phyloP scores from a whole-genome alignment of 2,113 vertebrate species.

The Labrus mixtus region DNA sequence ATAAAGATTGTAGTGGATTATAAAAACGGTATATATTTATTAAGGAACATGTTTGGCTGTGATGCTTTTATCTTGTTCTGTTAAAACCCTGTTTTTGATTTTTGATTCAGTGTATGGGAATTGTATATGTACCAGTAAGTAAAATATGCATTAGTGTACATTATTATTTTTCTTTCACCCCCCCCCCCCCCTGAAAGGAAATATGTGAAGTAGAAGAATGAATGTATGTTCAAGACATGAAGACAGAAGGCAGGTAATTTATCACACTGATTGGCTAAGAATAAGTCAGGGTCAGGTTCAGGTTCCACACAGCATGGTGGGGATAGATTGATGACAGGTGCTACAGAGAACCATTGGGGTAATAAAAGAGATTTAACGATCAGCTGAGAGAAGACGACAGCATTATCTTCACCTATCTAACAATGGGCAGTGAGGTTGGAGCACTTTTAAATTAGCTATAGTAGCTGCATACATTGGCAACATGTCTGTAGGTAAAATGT shows the following conservation, averaged over 20 bases:
- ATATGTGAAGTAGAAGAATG: neutral
- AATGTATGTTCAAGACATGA: neutral
- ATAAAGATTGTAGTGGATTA: too few relatives aligned
- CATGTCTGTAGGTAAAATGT: too few relatives aligned
- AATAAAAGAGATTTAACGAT: neutral
- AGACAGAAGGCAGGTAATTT: neutral
- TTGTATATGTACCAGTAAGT: too few relatives aligned
- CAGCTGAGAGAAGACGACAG: neutral
- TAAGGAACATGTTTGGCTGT: too few relatives aligned
- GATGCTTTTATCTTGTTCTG: too few relatives aligned
- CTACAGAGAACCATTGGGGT: neutral
- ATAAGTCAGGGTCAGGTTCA: neutral
- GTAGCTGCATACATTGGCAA: neutral
- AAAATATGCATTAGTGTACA: too few relatives aligned
- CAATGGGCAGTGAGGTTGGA: neutral
- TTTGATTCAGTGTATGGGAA: too few relatives aligned
- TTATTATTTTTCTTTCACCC: neutral
- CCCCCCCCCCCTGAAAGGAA: neutral
- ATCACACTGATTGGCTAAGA: neutral
- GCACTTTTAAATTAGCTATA: neutral
- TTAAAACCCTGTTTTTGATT: too few relatives aligned
- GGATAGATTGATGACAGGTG: neutral
- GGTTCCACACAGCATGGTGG: neutral
- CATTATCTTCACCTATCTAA: neutral
- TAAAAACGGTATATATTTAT: too few relatives aligned